Percentiles rank a stretch among this genome's conserved stretches.
phyloP scores from a whole-genome alignment of 2,797 vertebrate species.

The Fundulus diaphanus region DNA sequence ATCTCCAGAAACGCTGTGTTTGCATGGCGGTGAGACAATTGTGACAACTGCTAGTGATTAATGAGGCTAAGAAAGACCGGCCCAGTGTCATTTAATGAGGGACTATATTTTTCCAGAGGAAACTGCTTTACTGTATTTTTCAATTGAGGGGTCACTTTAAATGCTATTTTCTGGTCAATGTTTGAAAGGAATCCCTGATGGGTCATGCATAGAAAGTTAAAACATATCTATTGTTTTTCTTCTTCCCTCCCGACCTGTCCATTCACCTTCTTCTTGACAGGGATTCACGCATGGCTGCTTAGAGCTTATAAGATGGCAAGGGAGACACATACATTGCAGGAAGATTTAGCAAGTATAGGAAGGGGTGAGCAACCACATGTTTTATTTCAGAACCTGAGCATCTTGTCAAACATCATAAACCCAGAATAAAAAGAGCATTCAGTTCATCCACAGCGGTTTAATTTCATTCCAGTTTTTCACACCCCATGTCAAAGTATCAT shows the following conservation, averaged over 20 bases:
- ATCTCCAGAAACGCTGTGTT: conserved; percentile 26
- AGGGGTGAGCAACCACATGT: too few species aligned
- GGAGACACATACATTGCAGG: neutral
- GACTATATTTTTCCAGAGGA: neutral
- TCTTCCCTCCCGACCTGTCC: neutral
- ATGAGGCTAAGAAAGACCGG: neutral
- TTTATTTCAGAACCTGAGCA: neutral
- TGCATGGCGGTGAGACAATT: too few species aligned
- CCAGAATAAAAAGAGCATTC: neutral
- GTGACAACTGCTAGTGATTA: neutral
- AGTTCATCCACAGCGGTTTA: neutral
- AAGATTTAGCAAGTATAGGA: neutral
- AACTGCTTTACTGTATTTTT: neutral
- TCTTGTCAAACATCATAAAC: neutral
- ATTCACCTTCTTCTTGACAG: neutral
- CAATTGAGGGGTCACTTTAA: neutral
- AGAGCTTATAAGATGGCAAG: neutral
- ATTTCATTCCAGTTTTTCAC: neutral
- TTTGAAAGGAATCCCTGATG: neutral
- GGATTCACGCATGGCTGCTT: neutral
- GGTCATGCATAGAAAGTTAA: neutral
- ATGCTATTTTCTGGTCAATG: neutral
- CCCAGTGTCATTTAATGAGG: neutral
- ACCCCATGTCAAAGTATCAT: neutral
- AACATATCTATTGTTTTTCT: neutral